These are phyloP conservation scores for Heteromormyrus szaboi DNA, from an alignment of 2,797 vertebrate genomes.

Conservation along the genomic window DNA sequence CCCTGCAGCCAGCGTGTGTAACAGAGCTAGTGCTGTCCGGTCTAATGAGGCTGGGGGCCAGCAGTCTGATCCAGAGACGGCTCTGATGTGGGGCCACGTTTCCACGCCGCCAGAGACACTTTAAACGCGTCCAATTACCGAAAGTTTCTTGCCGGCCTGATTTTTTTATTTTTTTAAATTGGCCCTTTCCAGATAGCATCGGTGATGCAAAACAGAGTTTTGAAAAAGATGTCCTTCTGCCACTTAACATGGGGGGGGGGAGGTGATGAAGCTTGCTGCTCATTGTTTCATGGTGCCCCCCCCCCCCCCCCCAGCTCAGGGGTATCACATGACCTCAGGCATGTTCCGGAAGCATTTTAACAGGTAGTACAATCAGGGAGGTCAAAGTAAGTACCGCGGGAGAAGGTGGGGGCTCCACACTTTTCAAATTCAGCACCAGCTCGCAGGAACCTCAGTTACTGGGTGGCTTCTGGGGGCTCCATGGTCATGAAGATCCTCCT, in stretches of 20 bases:
- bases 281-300: neutral
- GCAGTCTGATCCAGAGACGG: neutral
- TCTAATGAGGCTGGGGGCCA: slow-evolving; percentile 17
- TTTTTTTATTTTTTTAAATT: slow-evolving; percentile 31
- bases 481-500: slow-evolving; percentile 17
- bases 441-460: slow-evolving; percentile 25
- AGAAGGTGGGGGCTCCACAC: slow-evolving; percentile 21
- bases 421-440: slow-evolving; percentile 36
- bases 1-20: neutral
- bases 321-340: slow-evolving; percentile 7
- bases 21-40: neutral
- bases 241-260: slow-evolving; percentile 28
- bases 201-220: slow-evolving; percentile 17
- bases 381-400: slow-evolving; percentile 22
- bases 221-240: slow-evolving; percentile 18
- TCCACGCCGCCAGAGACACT: neutral
- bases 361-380: neutral
- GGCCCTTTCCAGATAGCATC: slow-evolving; percentile 15
- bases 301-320: neutral
- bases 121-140: slow-evolving; percentile 21
- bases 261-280: slow-evolving; percentile 15
- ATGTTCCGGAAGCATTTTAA: slow-evolving; percentile 13
- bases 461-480: neutral
- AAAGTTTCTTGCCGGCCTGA: neutral
- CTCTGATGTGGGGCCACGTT: neutral